Evolutionary conservation across 2,888 invertebrate genomes (phyloP).

Genomic region (Aporophyla nigra): DNA sequence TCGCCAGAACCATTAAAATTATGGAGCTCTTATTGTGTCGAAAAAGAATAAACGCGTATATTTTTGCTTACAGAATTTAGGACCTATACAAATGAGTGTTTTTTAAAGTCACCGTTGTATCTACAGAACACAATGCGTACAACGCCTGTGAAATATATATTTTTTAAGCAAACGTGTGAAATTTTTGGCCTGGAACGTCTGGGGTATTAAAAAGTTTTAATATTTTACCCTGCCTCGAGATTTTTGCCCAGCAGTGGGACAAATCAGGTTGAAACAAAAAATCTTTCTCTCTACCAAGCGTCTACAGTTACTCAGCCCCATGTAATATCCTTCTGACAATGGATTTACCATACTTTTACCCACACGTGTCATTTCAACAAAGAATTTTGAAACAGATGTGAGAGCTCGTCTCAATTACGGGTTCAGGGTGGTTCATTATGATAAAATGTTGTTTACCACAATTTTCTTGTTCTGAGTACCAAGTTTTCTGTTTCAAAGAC

Average conservation of each 20-base stretch:
- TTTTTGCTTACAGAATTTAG: constrained; percentile 56
- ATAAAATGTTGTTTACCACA: constrained; percentile 25
- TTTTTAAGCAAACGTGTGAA: constrained; percentile 33
- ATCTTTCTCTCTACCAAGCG: background rate
- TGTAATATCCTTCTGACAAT: background rate
- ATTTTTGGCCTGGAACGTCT: constrained; percentile 34
- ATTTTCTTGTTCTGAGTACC: constrained; percentile 11
- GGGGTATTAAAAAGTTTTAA: constrained; percentile 36
- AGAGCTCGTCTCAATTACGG: constrained; percentile 19
- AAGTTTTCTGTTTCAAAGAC: constrained; percentile 28
- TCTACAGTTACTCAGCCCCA: background rate
- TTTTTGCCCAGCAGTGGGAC: background rate
- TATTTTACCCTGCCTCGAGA: background rate
- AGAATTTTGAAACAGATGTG: constrained; percentile 9
- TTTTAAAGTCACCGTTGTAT: constrained; percentile 46
- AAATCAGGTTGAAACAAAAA: background rate
- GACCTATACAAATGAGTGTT: constrained; percentile 63
- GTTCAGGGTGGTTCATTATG: constrained; percentile 12
- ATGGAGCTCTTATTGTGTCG: constrained; percentile 33
- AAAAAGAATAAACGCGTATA: constrained; percentile 23
- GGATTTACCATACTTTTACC: background rate
- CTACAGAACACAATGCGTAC: constrained; percentile 52
- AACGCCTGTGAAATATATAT: constrained; percentile 40
- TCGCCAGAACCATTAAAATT: constrained; percentile 39
- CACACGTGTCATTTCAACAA: constrained; percentile 16